Evolutionary conservation across 1,140 invertebrate genomes (phyloP).

Genomic region (Telenomus remus): DNA sequence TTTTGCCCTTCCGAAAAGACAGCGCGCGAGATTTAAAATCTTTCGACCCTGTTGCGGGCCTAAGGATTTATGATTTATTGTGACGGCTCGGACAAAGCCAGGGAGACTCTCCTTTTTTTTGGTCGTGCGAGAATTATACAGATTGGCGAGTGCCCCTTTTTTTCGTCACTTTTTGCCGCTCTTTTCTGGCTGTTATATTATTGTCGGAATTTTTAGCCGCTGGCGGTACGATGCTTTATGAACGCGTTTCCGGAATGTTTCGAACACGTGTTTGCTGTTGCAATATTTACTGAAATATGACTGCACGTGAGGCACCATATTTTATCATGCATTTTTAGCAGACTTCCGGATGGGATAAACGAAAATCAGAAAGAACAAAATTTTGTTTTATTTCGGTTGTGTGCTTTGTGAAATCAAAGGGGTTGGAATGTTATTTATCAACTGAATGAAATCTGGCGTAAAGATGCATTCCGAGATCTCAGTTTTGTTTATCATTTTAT

Average conservation of each 20-base stretch:
- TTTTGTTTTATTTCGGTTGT: too few species aligned
- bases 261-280: constrained; percentile 3
- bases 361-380: too few species aligned
- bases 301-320: neutral
- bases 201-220: neutral
- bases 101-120: neutral
- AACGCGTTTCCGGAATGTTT: constrained; percentile 4
- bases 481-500: constrained; percentile 40
- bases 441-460: constrained; percentile 4
- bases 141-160: neutral
- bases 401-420: too few species aligned
- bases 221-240: constrained; percentile 3
- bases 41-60: constrained; percentile 2
- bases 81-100: constrained; percentile 11
- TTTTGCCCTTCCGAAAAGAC: neutral
- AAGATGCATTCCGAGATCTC: constrained; percentile 22
- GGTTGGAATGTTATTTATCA: neutral
- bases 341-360: neutral
- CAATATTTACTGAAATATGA: constrained; percentile 12
- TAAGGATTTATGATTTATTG: constrained; percentile 27
- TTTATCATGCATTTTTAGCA: neutral
- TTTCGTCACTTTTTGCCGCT: too few species aligned
- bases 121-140: constrained; percentile 4
- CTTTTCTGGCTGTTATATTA: too few species aligned
- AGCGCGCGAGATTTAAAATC: constrained; percentile 14